A percentile compares a stretch with the other conserved stretches of the same genome.
These are phyloP conservation scores for Drosophila kanapiae DNA, from an alignment of 1,140 invertebrate genomes.

Conservation along the genomic window DNA sequence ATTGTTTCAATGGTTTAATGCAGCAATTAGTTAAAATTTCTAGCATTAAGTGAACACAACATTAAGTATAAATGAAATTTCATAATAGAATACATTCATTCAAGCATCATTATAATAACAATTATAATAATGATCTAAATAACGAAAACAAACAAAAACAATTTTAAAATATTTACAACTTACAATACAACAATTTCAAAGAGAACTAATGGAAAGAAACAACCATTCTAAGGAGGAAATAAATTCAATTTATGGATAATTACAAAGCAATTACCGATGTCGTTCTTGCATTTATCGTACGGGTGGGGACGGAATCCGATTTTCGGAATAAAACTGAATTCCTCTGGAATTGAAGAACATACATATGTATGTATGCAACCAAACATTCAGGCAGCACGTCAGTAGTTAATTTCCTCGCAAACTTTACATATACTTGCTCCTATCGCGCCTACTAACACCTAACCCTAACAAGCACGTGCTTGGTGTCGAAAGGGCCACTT, in stretches of 20 bases:
- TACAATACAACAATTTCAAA: constrained; percentile 78
- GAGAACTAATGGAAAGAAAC: constrained; percentile 71
- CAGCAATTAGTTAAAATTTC: constrained; percentile 81
- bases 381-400: too few relatives aligned
- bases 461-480: too few relatives aligned
- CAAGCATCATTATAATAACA: constrained; percentile 50
- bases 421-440: too few relatives aligned
- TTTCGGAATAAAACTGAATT: too few relatives aligned
- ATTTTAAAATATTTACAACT: constrained; percentile 82
- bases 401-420: too few relatives aligned
- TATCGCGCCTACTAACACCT: too few relatives aligned
- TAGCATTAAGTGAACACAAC: constrained; percentile 66
- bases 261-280: constrained; percentile 42
- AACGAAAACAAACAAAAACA: constrained; percentile 55
- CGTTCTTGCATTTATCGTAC: neutral
- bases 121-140: constrained; percentile 33
- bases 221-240: constrained; percentile 78
- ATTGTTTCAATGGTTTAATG: constrained; percentile 78
- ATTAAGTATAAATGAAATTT: constrained; percentile 73
- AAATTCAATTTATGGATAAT: constrained; percentile 82
- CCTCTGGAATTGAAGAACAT: too few relatives aligned
- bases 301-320: too few relatives aligned
- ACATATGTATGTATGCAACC: too few relatives aligned
- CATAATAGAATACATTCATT: constrained; percentile 53
- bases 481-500: too few relatives aligned